phyloP scores from a whole-genome alignment of 2,113 vertebrate genomes.

The Nothoprocta pentlandii region DNA sequence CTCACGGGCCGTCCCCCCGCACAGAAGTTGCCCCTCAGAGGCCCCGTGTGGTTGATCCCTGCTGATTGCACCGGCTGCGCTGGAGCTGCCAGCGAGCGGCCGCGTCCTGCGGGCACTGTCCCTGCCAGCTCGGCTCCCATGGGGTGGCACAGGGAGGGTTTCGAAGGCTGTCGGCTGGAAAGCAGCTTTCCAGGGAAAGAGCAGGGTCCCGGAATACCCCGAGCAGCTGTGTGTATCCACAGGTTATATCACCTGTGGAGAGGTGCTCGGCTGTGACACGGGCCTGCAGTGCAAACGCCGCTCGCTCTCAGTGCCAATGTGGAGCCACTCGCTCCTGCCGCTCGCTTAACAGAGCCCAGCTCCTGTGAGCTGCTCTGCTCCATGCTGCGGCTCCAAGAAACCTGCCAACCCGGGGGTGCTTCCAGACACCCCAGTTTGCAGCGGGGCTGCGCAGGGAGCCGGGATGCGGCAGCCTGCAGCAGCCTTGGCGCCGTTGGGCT shows the following conservation, averaged over 20 bases:
- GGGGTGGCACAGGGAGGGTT: not conserved
- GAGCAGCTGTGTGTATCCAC: slow-evolving; percentile 19
- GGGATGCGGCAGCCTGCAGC: not conserved
- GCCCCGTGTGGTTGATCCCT: not conserved
- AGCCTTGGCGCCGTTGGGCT: not conserved
- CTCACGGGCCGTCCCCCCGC: not conserved
- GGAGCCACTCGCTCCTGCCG: not conserved
- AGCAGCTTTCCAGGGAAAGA: slow-evolving; percentile 37
- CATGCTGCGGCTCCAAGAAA: not conserved
- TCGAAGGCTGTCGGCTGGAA: not conserved
- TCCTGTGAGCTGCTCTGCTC: not conserved
- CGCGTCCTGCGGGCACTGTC: fast-evolving
- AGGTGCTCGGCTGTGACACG: not conserved
- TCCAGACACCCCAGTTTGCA: not conserved
- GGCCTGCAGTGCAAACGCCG: not conserved
- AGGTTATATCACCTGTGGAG: not conserved
- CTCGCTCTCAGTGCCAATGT: not conserved
- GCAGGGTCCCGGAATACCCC: slow-evolving; percentile 29
- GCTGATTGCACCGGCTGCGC: not conserved
- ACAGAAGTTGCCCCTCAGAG: not conserved
- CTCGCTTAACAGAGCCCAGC: no score
- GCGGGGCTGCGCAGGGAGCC: fast-evolving
- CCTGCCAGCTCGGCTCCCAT: not conserved
- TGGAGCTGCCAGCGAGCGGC: not conserved
- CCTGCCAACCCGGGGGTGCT: not conserved